phyloP scores from a whole-genome alignment of 2,888 invertebrate genomes.

The Byasa hedistus region DNA sequence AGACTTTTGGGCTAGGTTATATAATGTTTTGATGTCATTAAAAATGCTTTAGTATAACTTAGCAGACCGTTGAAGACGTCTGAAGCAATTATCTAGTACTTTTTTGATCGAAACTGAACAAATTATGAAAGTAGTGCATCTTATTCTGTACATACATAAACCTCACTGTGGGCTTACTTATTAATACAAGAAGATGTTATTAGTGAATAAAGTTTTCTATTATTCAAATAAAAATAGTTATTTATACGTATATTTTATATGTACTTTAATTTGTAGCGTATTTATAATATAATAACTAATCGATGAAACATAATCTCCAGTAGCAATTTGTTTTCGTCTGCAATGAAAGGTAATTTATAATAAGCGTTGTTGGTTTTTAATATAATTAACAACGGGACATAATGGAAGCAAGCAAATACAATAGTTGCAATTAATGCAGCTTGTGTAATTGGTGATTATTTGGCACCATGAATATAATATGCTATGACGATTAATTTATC shows the following conservation, averaged over 20 bases:
- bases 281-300: slow-evolving; percentile 3
- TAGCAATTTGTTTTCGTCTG: slow-evolving; percentile 3
- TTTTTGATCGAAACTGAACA: too few relatives aligned
- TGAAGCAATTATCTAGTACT: too few relatives aligned
- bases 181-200: background rate
- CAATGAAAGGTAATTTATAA: slow-evolving; percentile 13
- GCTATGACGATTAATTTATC: slow-evolving; percentile 7
- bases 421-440: slow-evolving; percentile 15
- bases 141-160: too few relatives aligned
- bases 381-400: slow-evolving; percentile 8
- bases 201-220: background rate
- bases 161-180: too few relatives aligned
- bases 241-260: background rate
- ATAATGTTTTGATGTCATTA: too few relatives aligned
- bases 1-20: too few relatives aligned
- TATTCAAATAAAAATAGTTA: background rate
- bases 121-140: too few relatives aligned
- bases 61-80: too few relatives aligned
- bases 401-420: slow-evolving; percentile 16
- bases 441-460: slow-evolving; percentile 13
- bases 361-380: slow-evolving; percentile 8
- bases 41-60: too few relatives aligned
- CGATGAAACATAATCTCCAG: background rate
- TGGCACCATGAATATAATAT: slow-evolving; percentile 7
- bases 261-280: background rate